These are phyloP conservation scores for Hiodon tergisus DNA, from an alignment of 2,113 vertebrate genomes.

Conservation along the genomic window DNA sequence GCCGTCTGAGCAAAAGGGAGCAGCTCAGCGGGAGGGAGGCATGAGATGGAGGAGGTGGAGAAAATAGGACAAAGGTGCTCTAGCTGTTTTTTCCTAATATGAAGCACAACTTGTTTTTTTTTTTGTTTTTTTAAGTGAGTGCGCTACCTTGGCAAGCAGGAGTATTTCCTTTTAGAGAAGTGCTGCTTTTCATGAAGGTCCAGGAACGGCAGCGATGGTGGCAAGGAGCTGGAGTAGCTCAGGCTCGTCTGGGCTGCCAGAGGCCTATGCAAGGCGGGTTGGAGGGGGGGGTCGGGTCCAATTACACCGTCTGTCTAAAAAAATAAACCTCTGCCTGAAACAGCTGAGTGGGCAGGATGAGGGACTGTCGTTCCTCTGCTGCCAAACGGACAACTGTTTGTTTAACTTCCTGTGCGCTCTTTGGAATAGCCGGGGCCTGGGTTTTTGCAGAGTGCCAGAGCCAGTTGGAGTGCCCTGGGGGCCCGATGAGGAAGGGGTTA, in stretches of 20 bases:
- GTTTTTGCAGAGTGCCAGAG: background rate
- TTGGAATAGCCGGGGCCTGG: slow-evolving; percentile 30
- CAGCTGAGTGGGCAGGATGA: slow-evolving; percentile 31
- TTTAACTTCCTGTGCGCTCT: slow-evolving; percentile 38
- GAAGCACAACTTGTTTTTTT: slow-evolving; percentile 37
- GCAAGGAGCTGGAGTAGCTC: slow-evolving; percentile 34
- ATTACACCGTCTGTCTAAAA: slow-evolving; percentile 34
- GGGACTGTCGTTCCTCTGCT: slow-evolving; percentile 26
- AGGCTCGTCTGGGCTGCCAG: slow-evolving; percentile 33
- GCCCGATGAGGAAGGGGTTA: slow-evolving; percentile 66
- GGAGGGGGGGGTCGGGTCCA: slow-evolving; percentile 30
- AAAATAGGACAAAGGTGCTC: background rate
- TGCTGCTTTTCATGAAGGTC: slow-evolving; percentile 28
- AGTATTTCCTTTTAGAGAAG: slow-evolving; percentile 11
- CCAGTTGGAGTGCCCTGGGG: slow-evolving; percentile 24
- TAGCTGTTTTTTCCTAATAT: slow-evolving; percentile 4
- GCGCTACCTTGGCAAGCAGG: slow-evolving; percentile 42
- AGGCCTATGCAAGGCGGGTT: background rate
- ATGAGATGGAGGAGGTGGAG: background rate
- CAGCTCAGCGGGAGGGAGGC: background rate
- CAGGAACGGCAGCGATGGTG: slow-evolving; percentile 36
- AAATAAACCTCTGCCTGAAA: slow-evolving; percentile 17
- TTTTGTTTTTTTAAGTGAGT: slow-evolving; percentile 29
- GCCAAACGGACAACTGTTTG: slow-evolving; percentile 37
- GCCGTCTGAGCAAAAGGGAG: background rate